phyloP scores from a whole-genome alignment of 1,140 invertebrate species.

The Aphelinus atriplicis region DNA sequence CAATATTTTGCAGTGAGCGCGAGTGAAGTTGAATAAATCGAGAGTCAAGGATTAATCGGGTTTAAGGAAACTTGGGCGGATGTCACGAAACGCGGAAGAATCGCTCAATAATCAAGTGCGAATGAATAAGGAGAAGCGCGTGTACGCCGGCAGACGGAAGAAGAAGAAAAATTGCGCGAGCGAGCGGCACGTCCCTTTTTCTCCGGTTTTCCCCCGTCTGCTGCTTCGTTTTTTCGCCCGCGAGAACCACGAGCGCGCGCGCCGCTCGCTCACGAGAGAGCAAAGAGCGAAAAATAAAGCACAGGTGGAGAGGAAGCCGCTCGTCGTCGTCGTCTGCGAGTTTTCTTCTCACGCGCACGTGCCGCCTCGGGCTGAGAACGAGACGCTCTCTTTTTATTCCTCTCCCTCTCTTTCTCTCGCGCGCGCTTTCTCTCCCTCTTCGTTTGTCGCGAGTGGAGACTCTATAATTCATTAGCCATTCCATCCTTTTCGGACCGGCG shows the following conservation, averaged over 20 bases:
- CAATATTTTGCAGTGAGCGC: too few species aligned
- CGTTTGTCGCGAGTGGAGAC: too few species aligned
- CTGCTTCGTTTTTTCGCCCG: too few species aligned
- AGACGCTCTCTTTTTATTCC: neutral
- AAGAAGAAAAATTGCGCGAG: neutral
- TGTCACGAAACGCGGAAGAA: neutral
- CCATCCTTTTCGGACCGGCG: too few species aligned
- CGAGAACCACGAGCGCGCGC: too few species aligned
- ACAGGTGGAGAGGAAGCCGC: neutral
- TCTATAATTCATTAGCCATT: too few species aligned
- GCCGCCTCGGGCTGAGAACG: neutral
- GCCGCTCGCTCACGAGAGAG: neutral
- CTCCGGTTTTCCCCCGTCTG: too few species aligned
- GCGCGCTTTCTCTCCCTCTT: neutral
- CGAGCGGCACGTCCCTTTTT: too few species aligned
- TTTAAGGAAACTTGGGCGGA: too few species aligned
- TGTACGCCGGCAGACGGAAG: too few species aligned
- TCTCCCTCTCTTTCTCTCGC: neutral
- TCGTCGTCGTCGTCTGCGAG: neutral
- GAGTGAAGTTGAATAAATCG: too few species aligned
- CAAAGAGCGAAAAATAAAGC: slow-evolving; percentile 5
- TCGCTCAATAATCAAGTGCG: neutral
- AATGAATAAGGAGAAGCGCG: neutral
- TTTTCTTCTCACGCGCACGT: slow-evolving; percentile 12
- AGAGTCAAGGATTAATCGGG: too few species aligned